Evolutionary conservation across 1,140 invertebrate genomes (phyloP).

Genomic region (Theocolax elegans): DNA sequence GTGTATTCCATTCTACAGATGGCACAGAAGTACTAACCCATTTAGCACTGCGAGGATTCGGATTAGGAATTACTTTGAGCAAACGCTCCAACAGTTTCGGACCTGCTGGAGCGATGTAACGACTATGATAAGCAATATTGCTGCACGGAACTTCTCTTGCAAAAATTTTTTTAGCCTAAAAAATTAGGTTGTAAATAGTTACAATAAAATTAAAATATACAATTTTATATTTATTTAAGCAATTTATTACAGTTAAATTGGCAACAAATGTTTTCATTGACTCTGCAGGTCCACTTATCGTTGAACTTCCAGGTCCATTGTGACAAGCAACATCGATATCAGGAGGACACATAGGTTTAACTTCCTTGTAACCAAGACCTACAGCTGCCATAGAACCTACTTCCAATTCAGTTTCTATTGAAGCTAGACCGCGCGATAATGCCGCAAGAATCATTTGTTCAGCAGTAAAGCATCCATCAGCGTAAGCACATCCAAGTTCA

Average conservation of each 20-base stretch:
- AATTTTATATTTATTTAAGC: neutral
- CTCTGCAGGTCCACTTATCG: conserved; percentile 74
- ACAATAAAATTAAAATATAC: conserved; percentile 52
- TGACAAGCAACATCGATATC: conserved; percentile 76
- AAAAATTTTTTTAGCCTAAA: conserved; percentile 63
- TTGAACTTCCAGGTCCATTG: conserved; percentile 75
- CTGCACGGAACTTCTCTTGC: conserved; percentile 23
- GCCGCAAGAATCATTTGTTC: conserved; percentile 86
- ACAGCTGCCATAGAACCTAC: conserved; percentile 70
- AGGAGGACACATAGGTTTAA: conserved; percentile 61
- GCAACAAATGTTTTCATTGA: conserved; percentile 50
- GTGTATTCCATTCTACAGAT: conserved; percentile 76
- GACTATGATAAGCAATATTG: conserved; percentile 75
- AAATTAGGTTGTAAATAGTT: conserved; percentile 54
- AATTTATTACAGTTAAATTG: conserved; percentile 57
- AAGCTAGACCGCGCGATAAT: conserved; percentile 72
- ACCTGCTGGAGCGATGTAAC: conserved; percentile 69
- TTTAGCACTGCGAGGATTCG: conserved; percentile 74
- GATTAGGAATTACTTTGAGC: conserved; percentile 71
- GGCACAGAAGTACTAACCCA: conserved; percentile 88
- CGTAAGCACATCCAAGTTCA: conserved; percentile 90
- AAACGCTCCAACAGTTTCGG: conserved; percentile 77
- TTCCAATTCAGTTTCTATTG: conserved; percentile 67
- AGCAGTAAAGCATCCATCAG: conserved; percentile 84
- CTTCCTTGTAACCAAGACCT: conserved; percentile 61